Evolutionary conservation across 1,140 invertebrate genomes (phyloP).

Genomic region (Sminthurides bifidus): DNA sequence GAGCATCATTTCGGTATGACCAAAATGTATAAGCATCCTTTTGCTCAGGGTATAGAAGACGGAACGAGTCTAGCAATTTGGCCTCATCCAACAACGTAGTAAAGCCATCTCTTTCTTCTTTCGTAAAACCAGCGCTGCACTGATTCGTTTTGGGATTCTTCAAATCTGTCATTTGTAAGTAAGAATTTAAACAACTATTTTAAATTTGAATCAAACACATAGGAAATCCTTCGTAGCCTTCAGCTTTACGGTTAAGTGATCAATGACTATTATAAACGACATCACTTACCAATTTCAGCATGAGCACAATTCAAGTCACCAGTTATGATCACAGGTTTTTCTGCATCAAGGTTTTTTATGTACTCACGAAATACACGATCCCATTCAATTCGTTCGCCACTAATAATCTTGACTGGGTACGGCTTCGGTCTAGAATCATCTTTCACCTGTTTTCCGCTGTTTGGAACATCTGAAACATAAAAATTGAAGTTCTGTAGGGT

Average conservation of each 20-base stretch:
- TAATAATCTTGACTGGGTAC: conserved; percentile 45
- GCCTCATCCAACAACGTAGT: conserved; percentile 62
- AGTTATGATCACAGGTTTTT: conserved; percentile 87
- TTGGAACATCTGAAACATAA: conserved; percentile 52
- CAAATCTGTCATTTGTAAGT: conserved; percentile 53
- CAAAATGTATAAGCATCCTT: conserved; percentile 85
- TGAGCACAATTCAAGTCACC: conserved; percentile 98
- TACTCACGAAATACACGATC: conserved; percentile 67
- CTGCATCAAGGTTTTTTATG: conserved; percentile 65
- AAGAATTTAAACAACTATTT: not conserved
- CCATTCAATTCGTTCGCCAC: conserved; percentile 82
- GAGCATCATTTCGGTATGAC: conserved; percentile 74
- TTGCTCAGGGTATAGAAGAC: conserved; percentile 75
- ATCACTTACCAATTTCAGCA: conserved; percentile 66
- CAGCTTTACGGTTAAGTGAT: not conserved
- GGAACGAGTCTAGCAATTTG: conserved; percentile 74
- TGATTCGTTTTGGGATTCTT: conserved; percentile 88
- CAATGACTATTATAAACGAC: not conserved
- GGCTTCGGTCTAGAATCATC: conserved; percentile 14
- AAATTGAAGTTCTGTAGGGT: not conserved
- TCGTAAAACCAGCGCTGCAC: conserved; percentile 88
- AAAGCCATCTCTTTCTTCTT: conserved; percentile 85
- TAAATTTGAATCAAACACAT: not conserved
- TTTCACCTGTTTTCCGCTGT: conserved; percentile 59
- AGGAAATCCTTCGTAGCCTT: not conserved